Percentiles rank a stretch among this genome's conserved stretches.
These are phyloP conservation scores for Diabrotica balteata DNA, from an alignment of 2,888 invertebrate species.

Conservation along the genomic window DNA sequence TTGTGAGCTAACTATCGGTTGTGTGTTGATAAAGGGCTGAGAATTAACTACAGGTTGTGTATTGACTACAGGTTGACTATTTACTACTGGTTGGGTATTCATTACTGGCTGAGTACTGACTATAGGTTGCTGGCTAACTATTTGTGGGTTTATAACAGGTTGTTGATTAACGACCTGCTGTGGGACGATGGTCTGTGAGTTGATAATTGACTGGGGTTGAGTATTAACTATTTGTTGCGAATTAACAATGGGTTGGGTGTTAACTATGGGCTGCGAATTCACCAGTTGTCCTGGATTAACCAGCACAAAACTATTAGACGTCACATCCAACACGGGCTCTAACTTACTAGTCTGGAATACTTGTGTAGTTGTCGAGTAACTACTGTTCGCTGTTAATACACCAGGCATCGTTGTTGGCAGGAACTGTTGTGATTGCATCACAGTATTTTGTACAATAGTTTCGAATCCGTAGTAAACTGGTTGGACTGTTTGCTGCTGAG, in stretches of 20 bases:
- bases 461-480: conserved; percentile 82
- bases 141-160: conserved; percentile 20
- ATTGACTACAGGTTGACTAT: conserved; percentile 21
- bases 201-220: conserved; percentile 36
- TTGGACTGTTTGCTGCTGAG: conserved; percentile 59
- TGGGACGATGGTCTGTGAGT: conserved; percentile 32
- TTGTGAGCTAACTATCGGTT: conserved; percentile 24
- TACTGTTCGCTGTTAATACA: conserved; percentile 80
- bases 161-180: conserved; percentile 33
- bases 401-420: conserved; percentile 83
- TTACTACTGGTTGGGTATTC: conserved; percentile 21
- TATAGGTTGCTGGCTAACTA: conserved; percentile 20
- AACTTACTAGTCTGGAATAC: conserved; percentile 87
- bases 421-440: conserved; percentile 89
- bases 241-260: conserved; percentile 34
- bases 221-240: conserved; percentile 34
- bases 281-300: conserved; percentile 69
- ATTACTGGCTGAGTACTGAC: conserved; percentile 21
- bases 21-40: conserved; percentile 25
- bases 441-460: conserved; percentile 86
- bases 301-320: conserved; percentile 72
- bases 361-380: conserved; percentile 84
- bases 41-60: conserved; percentile 27
- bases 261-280: conserved; percentile 45
- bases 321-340: conserved; percentile 80